Conservation (phyloP, 2,113 vertebrate genomes). For the Nesoenas mayeri region DNA sequence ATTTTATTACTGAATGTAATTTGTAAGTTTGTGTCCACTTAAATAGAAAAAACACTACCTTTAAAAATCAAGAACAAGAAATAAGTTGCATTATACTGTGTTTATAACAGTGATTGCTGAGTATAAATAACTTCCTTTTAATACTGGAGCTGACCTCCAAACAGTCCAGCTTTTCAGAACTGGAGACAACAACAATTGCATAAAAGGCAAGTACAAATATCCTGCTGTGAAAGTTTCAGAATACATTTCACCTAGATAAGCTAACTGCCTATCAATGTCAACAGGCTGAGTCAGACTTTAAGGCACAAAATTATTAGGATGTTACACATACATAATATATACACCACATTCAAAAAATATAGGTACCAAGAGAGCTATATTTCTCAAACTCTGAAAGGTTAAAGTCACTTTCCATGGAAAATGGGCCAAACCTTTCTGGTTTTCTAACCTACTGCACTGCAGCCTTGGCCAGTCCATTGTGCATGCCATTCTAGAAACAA, state of each 20-base stretch:
- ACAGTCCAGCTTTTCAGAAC: background rate
- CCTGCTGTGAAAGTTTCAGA: background rate
- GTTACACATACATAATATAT: background rate
- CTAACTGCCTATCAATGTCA: background rate
- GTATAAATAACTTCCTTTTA: background rate
- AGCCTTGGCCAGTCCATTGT: background rate
- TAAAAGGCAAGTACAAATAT: background rate
- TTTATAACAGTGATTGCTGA: background rate
- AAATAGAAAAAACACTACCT: background rate
- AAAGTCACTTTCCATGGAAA: background rate
- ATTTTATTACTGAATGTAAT: background rate
- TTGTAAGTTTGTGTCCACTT: background rate
- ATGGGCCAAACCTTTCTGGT: background rate
- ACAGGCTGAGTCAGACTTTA: background rate
- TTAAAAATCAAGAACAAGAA: background rate
- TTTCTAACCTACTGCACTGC: background rate
- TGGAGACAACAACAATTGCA: background rate
- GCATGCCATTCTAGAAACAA: background rate
- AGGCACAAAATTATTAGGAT: background rate
- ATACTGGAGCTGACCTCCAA: background rate
- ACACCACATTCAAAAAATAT: background rate
- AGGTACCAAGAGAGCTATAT: background rate
- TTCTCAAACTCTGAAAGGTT: background rate
- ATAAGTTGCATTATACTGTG: background rate
- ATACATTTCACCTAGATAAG: background rate